Evolutionary conservation across 2,113 vertebrate genomes (phyloP), one percentile per base, ranked within the genome.

Genomic region (Pandion haliaetus): DNA sequence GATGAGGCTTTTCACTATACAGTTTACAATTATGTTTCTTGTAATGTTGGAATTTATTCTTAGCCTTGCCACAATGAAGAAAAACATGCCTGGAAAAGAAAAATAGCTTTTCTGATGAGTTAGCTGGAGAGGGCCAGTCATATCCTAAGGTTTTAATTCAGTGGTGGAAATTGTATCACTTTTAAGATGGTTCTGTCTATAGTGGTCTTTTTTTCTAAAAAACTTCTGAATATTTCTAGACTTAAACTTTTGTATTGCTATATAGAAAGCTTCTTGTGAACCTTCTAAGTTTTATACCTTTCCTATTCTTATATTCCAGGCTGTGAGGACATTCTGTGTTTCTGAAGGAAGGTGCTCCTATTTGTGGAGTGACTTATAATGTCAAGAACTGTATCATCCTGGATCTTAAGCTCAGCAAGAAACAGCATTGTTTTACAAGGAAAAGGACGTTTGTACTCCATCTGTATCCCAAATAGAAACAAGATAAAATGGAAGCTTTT

Each of bases 351-450:
- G 66, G 76, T 42, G 38, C n/a, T 82, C 13, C 26, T 65, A 8
- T 69, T 84, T 76, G 61, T 45, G 74, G 25, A 73, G 84, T 40
- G 71, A 73, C 67, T 94, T 97, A 99, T 13, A 67, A 98, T 98
- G 98, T 98, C 98, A 83, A 97, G 95, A 97, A 94, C 97, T 82
- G 80, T 98, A 45, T 97, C 98, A 54, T 97, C 93, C 77, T 93
- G 97, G 98, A 94, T 98, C 90, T 95, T 98, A 74, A 97, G 66
- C 94, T 98, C 97, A 44, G 95, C 91, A 52, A 98, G 96, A 58
- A 98, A 71, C 63, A 93, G 91, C 54, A 13, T 97, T 78, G 66
- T 93, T 49, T 93, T 98, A 49, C 97, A 92, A 42, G 95, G 93
- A 13, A 95, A 95, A 42, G 93, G 96, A 70, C 91, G 80, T 58